phyloP scores from a whole-genome alignment of 2,113 vertebrate genomes.

The Ctenomys sociabilis region DNA sequence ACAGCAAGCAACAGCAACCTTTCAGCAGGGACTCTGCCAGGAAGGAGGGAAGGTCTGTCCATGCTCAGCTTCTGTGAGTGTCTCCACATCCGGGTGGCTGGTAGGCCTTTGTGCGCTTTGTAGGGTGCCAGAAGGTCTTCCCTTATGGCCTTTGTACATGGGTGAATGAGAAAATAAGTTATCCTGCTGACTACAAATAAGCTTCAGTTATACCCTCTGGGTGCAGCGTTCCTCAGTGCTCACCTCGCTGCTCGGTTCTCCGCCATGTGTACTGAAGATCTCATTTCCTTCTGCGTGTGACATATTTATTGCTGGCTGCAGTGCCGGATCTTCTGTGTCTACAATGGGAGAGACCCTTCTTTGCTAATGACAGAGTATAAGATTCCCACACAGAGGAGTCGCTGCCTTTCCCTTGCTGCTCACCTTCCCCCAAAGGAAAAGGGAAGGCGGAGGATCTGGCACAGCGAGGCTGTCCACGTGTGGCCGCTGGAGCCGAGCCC shows the following conservation, averaged over 20 bases:
- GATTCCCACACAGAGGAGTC: neutral
- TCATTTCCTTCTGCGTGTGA: neutral
- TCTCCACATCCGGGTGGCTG: neutral
- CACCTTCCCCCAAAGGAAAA: neutral
- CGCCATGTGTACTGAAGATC: neutral
- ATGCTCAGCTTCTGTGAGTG: neutral
- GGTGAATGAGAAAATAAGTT: neutral
- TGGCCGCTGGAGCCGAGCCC: neutral
- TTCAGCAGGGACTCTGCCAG: rapidly evolving
- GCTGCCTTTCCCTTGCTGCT: neutral
- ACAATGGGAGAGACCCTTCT: neutral
- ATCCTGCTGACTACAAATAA: neutral
- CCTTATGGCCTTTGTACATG: neutral
- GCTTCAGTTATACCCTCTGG: neutral
- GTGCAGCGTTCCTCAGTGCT: neutral
- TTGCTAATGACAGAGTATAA: neutral
- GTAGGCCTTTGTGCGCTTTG: neutral
- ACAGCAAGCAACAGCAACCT: rapidly evolving
- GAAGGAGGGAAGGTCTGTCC: rapidly evolving
- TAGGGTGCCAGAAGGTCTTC: neutral
- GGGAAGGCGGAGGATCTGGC: neutral
- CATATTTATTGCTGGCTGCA: neutral
- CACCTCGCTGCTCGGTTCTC: neutral
- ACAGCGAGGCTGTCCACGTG: rapidly evolving
- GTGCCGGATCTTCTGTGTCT: neutral